A percentile compares a stretch with the other conserved stretches of the same genome.
Conservation (phyloP, 1,140 invertebrate species). For the Aphidius ervi region DNA sequence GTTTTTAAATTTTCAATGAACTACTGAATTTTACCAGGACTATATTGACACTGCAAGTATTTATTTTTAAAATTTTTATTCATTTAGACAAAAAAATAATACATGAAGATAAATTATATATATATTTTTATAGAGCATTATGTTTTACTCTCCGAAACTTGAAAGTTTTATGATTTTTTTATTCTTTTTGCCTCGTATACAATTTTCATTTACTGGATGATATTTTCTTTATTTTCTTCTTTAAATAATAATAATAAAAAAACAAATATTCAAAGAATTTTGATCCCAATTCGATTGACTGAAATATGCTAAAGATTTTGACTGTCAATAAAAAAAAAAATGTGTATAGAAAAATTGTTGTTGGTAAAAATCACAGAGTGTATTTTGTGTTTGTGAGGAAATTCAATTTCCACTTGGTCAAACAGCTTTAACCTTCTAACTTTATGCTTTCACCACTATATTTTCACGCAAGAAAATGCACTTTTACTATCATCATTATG, state of each 20-base stretch:
- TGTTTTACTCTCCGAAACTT: too few species aligned
- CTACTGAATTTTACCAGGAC: constrained; percentile 2
- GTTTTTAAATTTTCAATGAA: constrained; percentile 22
- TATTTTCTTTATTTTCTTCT: too few species aligned
- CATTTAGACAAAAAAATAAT: background rate
- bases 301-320: background rate
- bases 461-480: too few species aligned
- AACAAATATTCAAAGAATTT: background rate
- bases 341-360: background rate
- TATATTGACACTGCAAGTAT: background rate
- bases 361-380: constrained; percentile 7
- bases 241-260: too few species aligned
- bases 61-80: too few species aligned
- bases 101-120: background rate
- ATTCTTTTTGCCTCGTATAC: too few species aligned
- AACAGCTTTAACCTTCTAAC: constrained; percentile 17
- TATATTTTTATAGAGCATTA: too few species aligned
- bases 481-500: too few species aligned
- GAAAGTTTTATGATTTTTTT: too few species aligned
- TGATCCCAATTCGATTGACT: background rate
- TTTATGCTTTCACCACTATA: constrained; percentile 12
- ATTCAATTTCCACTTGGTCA: constrained; percentile 21
- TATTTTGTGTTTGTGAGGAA: constrained; percentile 17
- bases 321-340: too few species aligned
- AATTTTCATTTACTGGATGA: too few species aligned